phyloP scores from a whole-genome alignment of 64 coral and sea anemone genomes.

The Montipora sp. region DNA sequence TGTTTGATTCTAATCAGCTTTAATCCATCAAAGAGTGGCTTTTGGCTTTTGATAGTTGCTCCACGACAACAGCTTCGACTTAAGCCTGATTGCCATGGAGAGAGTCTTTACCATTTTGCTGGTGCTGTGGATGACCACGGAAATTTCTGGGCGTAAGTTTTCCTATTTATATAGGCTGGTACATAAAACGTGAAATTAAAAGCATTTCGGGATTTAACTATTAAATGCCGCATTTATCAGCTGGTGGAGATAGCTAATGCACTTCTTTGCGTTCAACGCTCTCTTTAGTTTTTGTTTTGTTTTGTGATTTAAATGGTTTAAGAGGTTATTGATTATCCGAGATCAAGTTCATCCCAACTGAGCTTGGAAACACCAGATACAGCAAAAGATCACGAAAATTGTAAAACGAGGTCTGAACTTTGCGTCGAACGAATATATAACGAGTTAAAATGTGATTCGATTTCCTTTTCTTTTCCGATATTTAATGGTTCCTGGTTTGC shows the following conservation, averaged over 20 bases:
- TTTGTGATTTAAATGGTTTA: neutral
- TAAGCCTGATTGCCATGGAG: neutral
- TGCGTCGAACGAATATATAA: too few relatives aligned
- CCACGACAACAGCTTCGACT: neutral
- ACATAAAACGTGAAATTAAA: neutral
- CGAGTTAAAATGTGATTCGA: too few relatives aligned
- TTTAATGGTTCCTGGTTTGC: too few relatives aligned
- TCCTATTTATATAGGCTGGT: neutral
- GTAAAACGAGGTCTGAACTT: too few relatives aligned
- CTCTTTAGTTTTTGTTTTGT: neutral
- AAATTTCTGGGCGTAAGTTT: conserved; percentile 22
- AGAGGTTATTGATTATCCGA: neutral
- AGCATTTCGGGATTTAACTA: too few relatives aligned
- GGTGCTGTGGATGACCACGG: neutral
- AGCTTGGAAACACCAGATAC: neutral
- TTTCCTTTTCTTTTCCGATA: too few relatives aligned
- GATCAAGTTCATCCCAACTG: neutral
- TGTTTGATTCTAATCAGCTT: neutral
- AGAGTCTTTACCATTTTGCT: neutral
- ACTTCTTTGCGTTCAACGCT: neutral
- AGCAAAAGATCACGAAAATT: neutral
- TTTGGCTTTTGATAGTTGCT: neutral
- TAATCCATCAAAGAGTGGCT: neutral
- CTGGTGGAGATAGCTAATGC: too few relatives aligned
- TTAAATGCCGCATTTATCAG: too few relatives aligned